Percentiles rank a stretch among this genome's conserved stretches.
Conservation (phyloP, 2,888 invertebrate species). For the Athripsodes cinereus region DNA sequence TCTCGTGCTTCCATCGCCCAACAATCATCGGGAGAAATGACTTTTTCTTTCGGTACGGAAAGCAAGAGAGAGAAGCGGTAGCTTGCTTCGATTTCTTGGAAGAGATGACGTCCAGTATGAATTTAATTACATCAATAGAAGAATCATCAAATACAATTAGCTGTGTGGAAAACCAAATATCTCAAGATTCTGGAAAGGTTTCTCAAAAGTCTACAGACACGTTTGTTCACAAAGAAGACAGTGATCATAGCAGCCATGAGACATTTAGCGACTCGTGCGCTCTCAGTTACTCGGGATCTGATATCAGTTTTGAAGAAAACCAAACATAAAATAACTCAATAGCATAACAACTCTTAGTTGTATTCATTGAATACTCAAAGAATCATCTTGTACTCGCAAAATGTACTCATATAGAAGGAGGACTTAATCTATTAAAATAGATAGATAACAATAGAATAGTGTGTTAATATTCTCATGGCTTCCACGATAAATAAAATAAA, state of each 20-base stretch:
- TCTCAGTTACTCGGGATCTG: constrained; percentile 29
- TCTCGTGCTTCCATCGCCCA: constrained; percentile 51
- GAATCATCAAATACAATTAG: constrained; percentile 15
- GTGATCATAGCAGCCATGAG: constrained; percentile 27
- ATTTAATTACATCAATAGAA: constrained; percentile 18
- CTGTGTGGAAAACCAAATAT: constrained; percentile 19
- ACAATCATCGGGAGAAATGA: constrained; percentile 72
- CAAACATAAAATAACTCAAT: constrained; percentile 8
- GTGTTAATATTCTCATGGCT: constrained; percentile 12
- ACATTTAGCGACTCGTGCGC: constrained; percentile 31
- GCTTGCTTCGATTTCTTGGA: constrained; percentile 77
- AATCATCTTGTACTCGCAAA: too few relatives aligned
- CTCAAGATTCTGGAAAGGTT: constrained; percentile 24
- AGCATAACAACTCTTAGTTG: not conserved
- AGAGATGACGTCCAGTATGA: constrained; percentile 45
- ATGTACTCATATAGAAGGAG: too few relatives aligned
- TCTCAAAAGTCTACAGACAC: constrained; percentile 21
- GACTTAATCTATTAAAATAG: constrained; percentile 4
- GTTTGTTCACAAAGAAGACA: constrained; percentile 17
- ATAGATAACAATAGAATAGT: constrained; percentile 1
- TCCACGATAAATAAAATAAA: constrained; percentile 16
- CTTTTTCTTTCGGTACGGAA: constrained; percentile 72
- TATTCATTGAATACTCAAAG: not conserved
- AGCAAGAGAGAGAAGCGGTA: constrained; percentile 70
- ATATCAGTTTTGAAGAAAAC: constrained; percentile 22